Percentiles rank a stretch among this genome's conserved stretches.
phyloP scores from a whole-genome alignment of 1,140 invertebrate genomes.

The Apis florea region DNA sequence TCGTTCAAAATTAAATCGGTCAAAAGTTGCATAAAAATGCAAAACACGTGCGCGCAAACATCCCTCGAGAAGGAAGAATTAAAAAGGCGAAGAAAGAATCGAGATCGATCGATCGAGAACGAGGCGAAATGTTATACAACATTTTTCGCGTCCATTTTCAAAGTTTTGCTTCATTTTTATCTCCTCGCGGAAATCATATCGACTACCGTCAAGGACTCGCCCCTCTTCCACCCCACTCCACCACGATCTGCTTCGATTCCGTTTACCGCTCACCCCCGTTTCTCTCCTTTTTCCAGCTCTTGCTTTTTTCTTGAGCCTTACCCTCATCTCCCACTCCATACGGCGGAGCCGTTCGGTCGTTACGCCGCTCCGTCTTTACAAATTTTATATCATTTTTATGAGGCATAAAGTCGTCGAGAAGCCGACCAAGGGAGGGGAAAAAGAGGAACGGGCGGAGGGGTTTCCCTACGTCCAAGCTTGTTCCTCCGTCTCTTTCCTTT shows the following conservation, averaged over 20 bases:
- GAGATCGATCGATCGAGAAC: neutral
- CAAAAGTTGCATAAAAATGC: too few relatives aligned
- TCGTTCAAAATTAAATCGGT: too few relatives aligned
- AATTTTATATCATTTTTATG: conserved; percentile 81
- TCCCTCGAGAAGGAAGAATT: too few relatives aligned
- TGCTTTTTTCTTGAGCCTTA: conserved; percentile 49
- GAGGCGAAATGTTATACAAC: conserved; percentile 44
- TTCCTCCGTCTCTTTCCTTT: neutral
- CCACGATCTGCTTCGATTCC: conserved; percentile 55
- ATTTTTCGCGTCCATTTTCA: conserved; percentile 65
- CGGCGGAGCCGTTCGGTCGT: conserved; percentile 74
- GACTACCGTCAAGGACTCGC: conserved; percentile 57
- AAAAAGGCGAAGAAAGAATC: neutral
- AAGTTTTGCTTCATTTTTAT: conserved; percentile 66
- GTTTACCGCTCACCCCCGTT: conserved; percentile 31
- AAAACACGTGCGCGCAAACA: too few relatives aligned
- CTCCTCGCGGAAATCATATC: conserved; percentile 60
- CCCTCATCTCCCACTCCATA: conserved; percentile 71
- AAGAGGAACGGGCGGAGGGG: conserved; percentile 19
- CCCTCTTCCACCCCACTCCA: conserved; percentile 14
- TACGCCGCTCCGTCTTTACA: conserved; percentile 78
- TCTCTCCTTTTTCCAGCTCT: conserved; percentile 30
- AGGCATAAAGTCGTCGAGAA: conserved; percentile 79
- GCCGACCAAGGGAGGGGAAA: conserved; percentile 62
- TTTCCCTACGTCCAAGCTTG: conserved; percentile 22